Evolutionary conservation across 2,797 vertebrate species (phyloP), one percentile per base, ranked within the genome.

Genomic region (Brachyrhaphis roseni): DNA sequence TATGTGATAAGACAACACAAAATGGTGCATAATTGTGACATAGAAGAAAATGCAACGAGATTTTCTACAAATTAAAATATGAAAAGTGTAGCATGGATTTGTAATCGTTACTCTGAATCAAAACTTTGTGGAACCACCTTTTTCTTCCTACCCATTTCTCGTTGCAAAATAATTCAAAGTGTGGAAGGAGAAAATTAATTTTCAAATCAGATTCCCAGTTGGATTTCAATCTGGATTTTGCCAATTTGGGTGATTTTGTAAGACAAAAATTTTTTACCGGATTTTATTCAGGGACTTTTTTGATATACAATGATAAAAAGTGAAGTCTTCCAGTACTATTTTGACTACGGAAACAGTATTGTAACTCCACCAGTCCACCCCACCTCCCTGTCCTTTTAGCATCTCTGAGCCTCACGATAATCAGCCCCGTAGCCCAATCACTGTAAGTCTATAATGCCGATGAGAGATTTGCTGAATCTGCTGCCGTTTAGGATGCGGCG

Each of bases 381-480:
- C 28, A 46, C 23, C 77, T 45, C 62, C 31, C 47, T 34, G 66
- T 47, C 68, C 47, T 70, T 76, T 78, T 0, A 81, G 74, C 4
- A 8, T 75, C 78, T 64, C 62, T 31, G 75, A 82, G 84, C 74
- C 84, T 64, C 78, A 78, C 85, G 82, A 87, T 93, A 89, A 83
- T 86, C 89, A 89, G 79, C 68, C 66, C 75, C 83, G 84, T 76
- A 77, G 80, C 90, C 86, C 92, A 89, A 88, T 95, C 91, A 85
- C 90, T 90, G 78, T 96, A 95, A 95, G 93, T 94, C 94, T 92
- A 92, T 95, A 96, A 96, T 95, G 94, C 96, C 95, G 90, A 95
- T 94, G 90, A 94, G 92, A 96, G 95, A 95, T 87, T 18, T 89
- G 74, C 91, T 95, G 94, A 97, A 97, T 96, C 96, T 97, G 96